These are phyloP conservation scores for Nudaria mundana DNA, from an alignment of 2,888 invertebrate genomes.

Conservation along the genomic window DNA sequence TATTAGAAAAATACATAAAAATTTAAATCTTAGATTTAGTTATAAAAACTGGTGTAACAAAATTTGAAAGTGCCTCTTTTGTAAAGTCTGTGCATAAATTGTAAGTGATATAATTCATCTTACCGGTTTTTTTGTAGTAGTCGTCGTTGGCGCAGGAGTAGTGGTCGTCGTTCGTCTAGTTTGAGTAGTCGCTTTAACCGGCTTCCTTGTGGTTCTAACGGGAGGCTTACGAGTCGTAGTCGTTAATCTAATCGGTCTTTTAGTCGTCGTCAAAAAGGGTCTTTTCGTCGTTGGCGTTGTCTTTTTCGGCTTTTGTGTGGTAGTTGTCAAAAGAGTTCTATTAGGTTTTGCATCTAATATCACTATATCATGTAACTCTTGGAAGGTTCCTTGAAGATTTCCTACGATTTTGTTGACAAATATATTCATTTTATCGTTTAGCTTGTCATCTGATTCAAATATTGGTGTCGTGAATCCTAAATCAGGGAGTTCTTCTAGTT, in stretches of 20 bases:
- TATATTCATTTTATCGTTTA: slow-evolving; percentile 89
- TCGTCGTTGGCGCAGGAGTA: slow-evolving; percentile 39
- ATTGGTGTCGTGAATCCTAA: slow-evolving; percentile 88
- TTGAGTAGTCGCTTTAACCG: slow-evolving; percentile 55
- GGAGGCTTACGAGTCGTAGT: slow-evolving; percentile 64
- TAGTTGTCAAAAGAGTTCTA: slow-evolving; percentile 53
- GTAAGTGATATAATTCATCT: slow-evolving; percentile 25
- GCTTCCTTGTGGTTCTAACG: slow-evolving; percentile 67
- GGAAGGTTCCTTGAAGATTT: slow-evolving; percentile 91
- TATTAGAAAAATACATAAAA: too few relatives aligned
- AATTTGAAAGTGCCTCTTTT: too few relatives aligned
- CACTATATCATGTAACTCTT: slow-evolving; percentile 89
- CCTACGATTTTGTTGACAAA: slow-evolving; percentile 92
- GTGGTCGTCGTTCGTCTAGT: slow-evolving; percentile 50
- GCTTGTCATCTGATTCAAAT: slow-evolving; percentile 87
- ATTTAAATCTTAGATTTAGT: too few relatives aligned
- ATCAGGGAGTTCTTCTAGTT: slow-evolving; percentile 72
- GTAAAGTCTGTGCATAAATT: too few relatives aligned
- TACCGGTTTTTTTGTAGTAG: slow-evolving; percentile 62
- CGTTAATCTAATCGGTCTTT: slow-evolving; percentile 57
- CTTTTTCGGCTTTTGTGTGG: slow-evolving; percentile 65
- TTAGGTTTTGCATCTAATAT: slow-evolving; percentile 72
- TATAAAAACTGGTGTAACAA: too few relatives aligned
- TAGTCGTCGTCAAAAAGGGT: slow-evolving; percentile 71
- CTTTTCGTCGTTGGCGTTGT: slow-evolving; percentile 63